A percentile compares a stretch with the other conserved stretches of the same genome.
Conservation (phyloP, 2,113 vertebrate genomes). For the Atherinomorus stipes region DNA sequence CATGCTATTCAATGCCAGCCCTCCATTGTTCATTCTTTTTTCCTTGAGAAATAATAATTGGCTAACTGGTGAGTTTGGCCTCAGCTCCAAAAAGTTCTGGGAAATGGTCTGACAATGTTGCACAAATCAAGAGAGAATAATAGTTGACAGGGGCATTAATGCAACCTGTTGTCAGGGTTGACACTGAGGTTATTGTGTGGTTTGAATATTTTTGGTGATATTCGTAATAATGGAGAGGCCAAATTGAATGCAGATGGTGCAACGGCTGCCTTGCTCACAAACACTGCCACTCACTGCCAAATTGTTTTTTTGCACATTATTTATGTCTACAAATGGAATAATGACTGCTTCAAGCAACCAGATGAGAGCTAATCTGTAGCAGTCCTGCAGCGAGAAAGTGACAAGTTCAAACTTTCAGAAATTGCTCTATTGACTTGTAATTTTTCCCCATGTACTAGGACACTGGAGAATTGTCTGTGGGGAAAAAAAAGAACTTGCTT, state of each 20-base stretch:
- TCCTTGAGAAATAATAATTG: conserved; percentile 14
- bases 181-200: conserved; percentile 61
- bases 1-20: conserved; percentile 3
- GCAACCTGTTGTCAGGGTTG: conserved; percentile 36
- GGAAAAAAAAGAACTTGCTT: neutral
- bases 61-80: conserved; percentile 22
- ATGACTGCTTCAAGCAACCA: neutral
- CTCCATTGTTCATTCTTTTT: neutral
- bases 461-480: neutral
- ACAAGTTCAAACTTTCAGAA: conserved; percentile 1
- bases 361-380: neutral
- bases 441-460: neutral
- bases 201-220: conserved; percentile 36
- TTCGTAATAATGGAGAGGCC: conserved; percentile 28
- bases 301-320: conserved; percentile 9
- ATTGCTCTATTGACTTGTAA: neutral
- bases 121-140: conserved; percentile 27
- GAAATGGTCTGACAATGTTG: neutral
- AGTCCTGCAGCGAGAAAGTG: conserved; percentile 11
- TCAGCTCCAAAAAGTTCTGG: neutral
- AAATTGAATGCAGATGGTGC: conserved; percentile 68
- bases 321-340: conserved; percentile 16
- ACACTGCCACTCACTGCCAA: conserved; percentile 31
- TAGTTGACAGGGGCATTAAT: conserved; percentile 2
- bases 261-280: conserved; percentile 36